Base-by-base conservation (phyloP, 53 echinoderm and acorn worm genomes). In the Crossaster papposus region DNA sequence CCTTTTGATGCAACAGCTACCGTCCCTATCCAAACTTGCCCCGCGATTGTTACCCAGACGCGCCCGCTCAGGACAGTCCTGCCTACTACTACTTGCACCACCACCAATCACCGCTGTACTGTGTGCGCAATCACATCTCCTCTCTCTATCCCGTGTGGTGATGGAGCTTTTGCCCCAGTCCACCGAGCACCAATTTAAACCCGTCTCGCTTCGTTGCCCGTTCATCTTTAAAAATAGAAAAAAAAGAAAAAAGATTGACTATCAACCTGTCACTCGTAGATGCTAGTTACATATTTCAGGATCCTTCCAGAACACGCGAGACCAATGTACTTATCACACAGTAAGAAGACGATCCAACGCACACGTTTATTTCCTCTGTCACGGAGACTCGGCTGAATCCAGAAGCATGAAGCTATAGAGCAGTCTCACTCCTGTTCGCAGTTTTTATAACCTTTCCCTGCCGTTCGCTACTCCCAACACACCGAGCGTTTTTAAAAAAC, bases 171-270 rank as follows among this genome's bases (percentile, higher is more conserved):
- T 44, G 4, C 2, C 84, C 72, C 84, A 71, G 84, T 84, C 84
- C 31, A 72, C 84, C 84, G 72, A 72, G 84, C 84, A 71, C 84
- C 84, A 53, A 84, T 84, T 72, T 71, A 72, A 84, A 72, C 84
- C 73, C 84, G 84, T 84, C 73, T 84, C 84, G 84, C 84, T 84
- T 72, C 84, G 84, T 65, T 84, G 84, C 70, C 72, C 71, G 84
- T 84, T 84, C 84, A 84, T 84, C 84, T 84, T 84, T 51, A 72
- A 84, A 65, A 83, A 84, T 50, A 51, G 50, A 84, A 71, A 29
- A 51, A 72, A 37, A 83, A 84, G 13, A 51, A 26, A 84, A 71
- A 84, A 71, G 32, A 58, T 22, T 81, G 58, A 63, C 31, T 55
- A 81, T 81, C 58, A 81, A 81, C 81, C 34, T 35, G 81, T 81